Percentiles rank a stretch among this genome's conserved stretches.
Evolutionary conservation across 2,113 vertebrate species (phyloP).

Genomic region (Theropithecus gelada): DNA sequence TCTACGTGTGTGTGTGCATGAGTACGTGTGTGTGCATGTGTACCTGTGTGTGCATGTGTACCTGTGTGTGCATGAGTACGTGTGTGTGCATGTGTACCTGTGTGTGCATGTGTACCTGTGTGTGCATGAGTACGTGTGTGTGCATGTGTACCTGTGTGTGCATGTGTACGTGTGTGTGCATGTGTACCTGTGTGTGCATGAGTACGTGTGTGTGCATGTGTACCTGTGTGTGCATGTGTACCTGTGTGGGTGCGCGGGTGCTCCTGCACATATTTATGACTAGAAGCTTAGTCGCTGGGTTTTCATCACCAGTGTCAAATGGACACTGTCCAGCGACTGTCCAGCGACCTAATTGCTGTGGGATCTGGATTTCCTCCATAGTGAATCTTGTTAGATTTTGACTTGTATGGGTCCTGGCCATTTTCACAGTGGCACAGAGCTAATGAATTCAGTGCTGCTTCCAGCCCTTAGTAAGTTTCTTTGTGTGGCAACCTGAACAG

Average conservation of each 20-base stretch:
- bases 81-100: fast-evolving
- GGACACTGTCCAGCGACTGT: neutral
- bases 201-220: fast-evolving
- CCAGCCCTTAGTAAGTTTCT: neutral
- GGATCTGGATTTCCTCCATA: neutral
- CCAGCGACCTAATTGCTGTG: neutral
- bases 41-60: too few relatives aligned
- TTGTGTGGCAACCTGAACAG: neutral
- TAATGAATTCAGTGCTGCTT: neutral
- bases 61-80: too few relatives aligned
- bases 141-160: too few relatives aligned
- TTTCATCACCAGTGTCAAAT: neutral
- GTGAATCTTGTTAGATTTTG: neutral
- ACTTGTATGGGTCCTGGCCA: neutral
- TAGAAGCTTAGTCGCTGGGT: too few relatives aligned
- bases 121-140: fast-evolving
- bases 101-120: too few relatives aligned
- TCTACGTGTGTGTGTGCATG: neutral
- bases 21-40: fast-evolving
- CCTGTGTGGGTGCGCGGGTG: too few relatives aligned
- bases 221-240: fast-evolving
- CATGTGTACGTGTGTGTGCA: fast-evolving
- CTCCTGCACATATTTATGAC: too few relatives aligned
- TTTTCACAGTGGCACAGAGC: neutral
- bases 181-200: fast-evolving